Conservation (phyloP, 2,888 invertebrate genomes). For the Rambutsinella grinnellia region DNA sequence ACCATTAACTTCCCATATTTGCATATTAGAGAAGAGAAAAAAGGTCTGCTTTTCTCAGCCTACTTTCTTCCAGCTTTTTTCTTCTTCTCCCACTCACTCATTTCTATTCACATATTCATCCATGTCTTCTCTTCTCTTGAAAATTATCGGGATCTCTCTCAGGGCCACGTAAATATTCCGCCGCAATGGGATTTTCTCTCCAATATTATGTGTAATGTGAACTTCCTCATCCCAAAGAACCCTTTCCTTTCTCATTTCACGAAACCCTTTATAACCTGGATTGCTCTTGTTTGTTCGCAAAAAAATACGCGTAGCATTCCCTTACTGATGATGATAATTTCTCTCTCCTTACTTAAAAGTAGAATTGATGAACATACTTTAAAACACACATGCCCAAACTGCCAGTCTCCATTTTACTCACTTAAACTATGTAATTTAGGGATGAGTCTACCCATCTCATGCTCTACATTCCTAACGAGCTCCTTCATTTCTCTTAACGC, state of each 20-base stretch:
- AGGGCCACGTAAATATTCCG: constrained; percentile 2
- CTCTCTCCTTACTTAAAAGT: not conserved
- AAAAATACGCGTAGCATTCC: no score
- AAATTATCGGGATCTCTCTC: constrained; percentile 39
- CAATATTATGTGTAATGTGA: not conserved
- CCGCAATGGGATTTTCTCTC: not conserved
- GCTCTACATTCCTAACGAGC: not conserved
- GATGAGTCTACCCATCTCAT: not conserved
- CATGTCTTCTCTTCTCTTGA: constrained; percentile 5
- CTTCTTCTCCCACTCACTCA: not conserved
- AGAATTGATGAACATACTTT: not conserved
- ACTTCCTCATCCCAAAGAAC: not conserved
- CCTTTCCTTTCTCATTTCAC: not conserved
- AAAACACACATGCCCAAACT: not conserved
- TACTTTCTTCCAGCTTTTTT: not conserved
- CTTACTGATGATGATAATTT: not conserved
- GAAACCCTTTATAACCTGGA: not conserved
- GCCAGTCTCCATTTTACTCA: not conserved
- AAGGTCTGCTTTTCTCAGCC: not conserved
- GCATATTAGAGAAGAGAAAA: constrained; percentile 13
- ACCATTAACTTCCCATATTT: constrained; percentile 52
- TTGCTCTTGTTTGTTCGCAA: not conserved
- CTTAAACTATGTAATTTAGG: not conserved
- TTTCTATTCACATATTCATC: not conserved
- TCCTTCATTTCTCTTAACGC: not conserved